Conservation (phyloP, 2,888 invertebrate species). For the Melipona beecheii region DNA sequence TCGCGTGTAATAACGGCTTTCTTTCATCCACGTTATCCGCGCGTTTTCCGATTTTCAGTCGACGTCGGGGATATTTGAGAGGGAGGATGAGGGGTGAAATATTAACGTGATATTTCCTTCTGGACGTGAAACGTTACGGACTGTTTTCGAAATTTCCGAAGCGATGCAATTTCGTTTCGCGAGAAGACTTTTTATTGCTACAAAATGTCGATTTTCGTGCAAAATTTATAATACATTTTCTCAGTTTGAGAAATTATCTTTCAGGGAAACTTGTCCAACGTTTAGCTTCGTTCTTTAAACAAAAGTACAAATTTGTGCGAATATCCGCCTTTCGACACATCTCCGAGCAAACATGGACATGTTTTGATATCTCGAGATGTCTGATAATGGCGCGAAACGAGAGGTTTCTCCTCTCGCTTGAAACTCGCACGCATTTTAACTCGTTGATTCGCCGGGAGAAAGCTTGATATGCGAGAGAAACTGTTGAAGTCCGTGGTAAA, state of each 20-base stretch:
- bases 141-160: no score
- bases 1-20: not conserved
- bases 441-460: not conserved
- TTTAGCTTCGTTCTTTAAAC: no score
- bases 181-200: no score
- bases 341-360: not conserved
- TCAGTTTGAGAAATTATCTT: no score
- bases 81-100: not conserved
- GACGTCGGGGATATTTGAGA: not conserved
- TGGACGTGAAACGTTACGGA: no score
- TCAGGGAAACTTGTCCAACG: no score
- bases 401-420: not conserved
- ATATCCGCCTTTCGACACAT: not conserved
- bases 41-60: not conserved
- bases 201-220: no score
- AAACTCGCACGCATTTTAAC: not conserved
- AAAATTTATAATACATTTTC: no score
- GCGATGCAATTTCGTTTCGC: no score
- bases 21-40: not conserved
- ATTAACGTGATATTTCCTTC: not conserved
- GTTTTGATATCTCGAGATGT: not conserved
- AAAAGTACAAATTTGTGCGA: no score
- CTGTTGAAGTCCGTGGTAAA: not conserved
- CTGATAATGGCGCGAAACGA: not conserved
- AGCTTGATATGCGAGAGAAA: not conserved